Evolutionary conservation across 92 coral and sea anemone species (phyloP).

Genomic region (Porites evermanni): DNA sequence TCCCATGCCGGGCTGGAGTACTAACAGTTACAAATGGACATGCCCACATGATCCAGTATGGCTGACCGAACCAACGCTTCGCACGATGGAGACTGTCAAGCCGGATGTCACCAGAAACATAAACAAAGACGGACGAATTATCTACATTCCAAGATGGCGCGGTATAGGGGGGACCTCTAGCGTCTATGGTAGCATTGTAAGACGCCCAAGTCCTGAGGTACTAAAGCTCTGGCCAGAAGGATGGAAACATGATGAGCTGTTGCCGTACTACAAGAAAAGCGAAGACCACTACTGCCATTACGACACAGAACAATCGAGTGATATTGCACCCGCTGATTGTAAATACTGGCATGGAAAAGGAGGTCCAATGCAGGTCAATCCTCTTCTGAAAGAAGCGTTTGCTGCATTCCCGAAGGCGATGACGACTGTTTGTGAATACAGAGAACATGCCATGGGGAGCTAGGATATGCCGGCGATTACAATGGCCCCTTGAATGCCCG

Average conservation of each 20-base stretch:
- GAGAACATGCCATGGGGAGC: conserved; percentile 54
- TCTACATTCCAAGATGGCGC: conserved; percentile 57
- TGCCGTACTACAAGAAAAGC: conserved; percentile 42
- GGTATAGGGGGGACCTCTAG: conserved; percentile 64
- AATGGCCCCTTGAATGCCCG: conserved; percentile 44
- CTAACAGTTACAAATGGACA: conserved; percentile 56
- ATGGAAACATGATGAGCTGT: conserved; percentile 54
- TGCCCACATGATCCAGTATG: conserved; percentile 61
- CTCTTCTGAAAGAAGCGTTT: conserved; percentile 55
- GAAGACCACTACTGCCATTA: conserved; percentile 62
- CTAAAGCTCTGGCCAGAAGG: conserved; percentile 61
- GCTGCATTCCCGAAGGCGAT: conserved; percentile 44
- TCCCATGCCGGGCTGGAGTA: conserved; percentile 49
- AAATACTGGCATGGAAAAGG: conserved; percentile 59
- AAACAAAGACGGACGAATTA: conserved; percentile 56
- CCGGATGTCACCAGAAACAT: conserved; percentile 1
- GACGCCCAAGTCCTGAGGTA: conserved; percentile 61
- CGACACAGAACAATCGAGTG: conserved; percentile 41
- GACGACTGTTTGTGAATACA: conserved; percentile 48
- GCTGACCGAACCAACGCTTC: conserved; percentile 63
- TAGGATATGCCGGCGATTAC: conserved; percentile 54
- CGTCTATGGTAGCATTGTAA: conserved; percentile 61
- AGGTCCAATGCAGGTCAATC: conserved; percentile 63
- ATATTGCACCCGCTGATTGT: conserved; percentile 42
- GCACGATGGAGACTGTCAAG: conserved; percentile 37